Evolutionary conservation across 2,888 invertebrate genomes (phyloP), one percentile per base, ranked within the genome.

Genomic region (Campoplex nolae): DNA sequence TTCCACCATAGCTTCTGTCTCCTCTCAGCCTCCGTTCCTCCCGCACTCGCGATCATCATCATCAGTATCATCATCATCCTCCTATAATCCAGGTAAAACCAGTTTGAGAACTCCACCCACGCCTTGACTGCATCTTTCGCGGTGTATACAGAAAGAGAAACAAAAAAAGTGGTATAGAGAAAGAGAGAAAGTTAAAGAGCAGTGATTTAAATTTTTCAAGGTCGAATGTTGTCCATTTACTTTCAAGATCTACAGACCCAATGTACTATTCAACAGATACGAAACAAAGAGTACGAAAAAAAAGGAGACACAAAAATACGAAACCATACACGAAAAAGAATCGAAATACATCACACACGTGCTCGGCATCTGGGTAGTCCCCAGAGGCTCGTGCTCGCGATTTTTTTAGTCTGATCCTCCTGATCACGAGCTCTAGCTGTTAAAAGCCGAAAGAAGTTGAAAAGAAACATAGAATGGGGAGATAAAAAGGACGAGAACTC

Each of bases 181-280:
- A n/a, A 48, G 51, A 18, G 35, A n/a, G 58, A 35, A 48, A 77
- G 65, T 74, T 75, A 70, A 75, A 75, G 80, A 84, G 79, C 75
- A 32, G 87, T 54, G 86, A 88, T 90, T 89, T 88, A 88, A 91
- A 89, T 89, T 90, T 91, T 89, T 86, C 88, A 89, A 89, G 89
- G 89, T 87, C 89, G 85, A 84, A 86, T 62, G 48, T 38, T 13
- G 56, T 48, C 75, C 51, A 45, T 35, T 58, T 32, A 32, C n/a
- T 32, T 35, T 18, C 28, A n/a, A 67, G 54, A 78, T 58, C 45
- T 70, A 16, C 45, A 79, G 38, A 68, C 28, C 35, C 45, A 68
- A 83, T 73, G 35, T 56, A 28, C 42, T 78, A 73, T 67, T 45
- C 65, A 77, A 84, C 67, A 79, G 56, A 67, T 38, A 35, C 6